These are phyloP conservation scores for Raja brachyura DNA, from an alignment of 2,113 vertebrate species.

Conservation along the genomic window DNA sequence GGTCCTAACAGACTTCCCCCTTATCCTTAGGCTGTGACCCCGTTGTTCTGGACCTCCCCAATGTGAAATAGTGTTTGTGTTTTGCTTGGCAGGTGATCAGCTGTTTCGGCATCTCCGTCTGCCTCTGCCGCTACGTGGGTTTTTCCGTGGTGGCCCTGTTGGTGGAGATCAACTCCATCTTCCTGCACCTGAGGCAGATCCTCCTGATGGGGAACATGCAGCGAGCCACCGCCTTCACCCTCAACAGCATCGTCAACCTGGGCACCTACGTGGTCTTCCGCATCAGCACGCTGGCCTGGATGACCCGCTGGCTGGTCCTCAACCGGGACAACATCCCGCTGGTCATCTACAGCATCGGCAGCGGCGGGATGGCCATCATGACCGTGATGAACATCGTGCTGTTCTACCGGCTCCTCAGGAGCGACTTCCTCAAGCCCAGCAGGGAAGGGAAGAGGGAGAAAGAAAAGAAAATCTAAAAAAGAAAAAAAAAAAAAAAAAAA, in stretches of 20 bases:
- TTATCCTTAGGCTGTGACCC: no score
- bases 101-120: constrained; percentile 70
- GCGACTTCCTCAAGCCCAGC: constrained; percentile 66
- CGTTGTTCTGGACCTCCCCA: no score
- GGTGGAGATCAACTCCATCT: constrained; percentile 85
- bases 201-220: constrained; percentile 69
- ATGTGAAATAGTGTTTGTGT: neutral
- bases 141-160: constrained; percentile 78
- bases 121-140: constrained; percentile 66
- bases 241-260: constrained; percentile 79
- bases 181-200: constrained; percentile 75
- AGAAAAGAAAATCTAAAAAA: constrained; percentile 41
- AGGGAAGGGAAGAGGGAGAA: constrained; percentile 55
- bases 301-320: constrained; percentile 78
- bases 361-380: constrained; percentile 75
- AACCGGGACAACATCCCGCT: constrained; percentile 68
- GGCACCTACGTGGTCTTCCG: constrained; percentile 80
- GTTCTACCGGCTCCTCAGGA: constrained; percentile 70
- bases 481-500: no score
- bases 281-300: constrained; percentile 82
- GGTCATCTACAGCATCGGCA: constrained; percentile 66
- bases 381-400: constrained; percentile 71
- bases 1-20: no score
- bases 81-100: constrained; percentile 66
- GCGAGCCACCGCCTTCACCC: constrained; percentile 58